Evolutionary conservation across 2,113 vertebrate species (phyloP).

Genomic region (Vicugna pacos): DNA sequence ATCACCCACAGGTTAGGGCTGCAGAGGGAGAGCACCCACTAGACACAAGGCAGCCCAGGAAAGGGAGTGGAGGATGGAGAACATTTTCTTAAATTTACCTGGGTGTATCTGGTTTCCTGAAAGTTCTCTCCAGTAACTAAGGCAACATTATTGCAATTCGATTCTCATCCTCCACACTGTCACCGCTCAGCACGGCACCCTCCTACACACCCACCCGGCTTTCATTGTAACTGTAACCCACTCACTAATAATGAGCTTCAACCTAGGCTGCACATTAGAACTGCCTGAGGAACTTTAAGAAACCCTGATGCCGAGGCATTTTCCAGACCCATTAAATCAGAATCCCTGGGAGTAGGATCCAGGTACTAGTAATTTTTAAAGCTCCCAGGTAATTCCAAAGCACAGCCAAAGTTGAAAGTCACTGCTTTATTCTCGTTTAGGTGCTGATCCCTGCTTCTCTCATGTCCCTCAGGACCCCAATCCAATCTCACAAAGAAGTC

Average conservation of each 20-base stretch:
- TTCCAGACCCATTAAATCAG: conserved; percentile 13
- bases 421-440: conserved; percentile 28
- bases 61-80: not conserved
- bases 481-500: conserved; percentile 43
- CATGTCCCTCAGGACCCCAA: not conserved
- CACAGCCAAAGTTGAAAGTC: not conserved
- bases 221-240: conserved; percentile 38
- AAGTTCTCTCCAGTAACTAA: conserved; percentile 70
- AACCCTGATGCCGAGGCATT: conserved; percentile 36
- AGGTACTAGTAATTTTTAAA: conserved; percentile 42
- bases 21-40: not conserved
- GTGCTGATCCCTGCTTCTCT: not conserved
- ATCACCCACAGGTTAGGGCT: not conserved
- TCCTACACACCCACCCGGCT: conserved; percentile 67
- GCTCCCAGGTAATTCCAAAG: not conserved
- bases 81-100: conserved; percentile 46
- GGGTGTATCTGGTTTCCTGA: conserved; percentile 47
- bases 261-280: not conserved
- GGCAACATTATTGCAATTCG: conserved; percentile 59
- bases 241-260: conserved; percentile 62
- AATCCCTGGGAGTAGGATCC: conserved; percentile 8
- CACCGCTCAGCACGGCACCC: not conserved
- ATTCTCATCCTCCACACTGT: conserved; percentile 34
- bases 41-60: not conserved
- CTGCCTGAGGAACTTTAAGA: conserved; percentile 55